phyloP scores from a whole-genome alignment of 2,888 invertebrate species.

The Phytoseiulus persimilis region DNA sequence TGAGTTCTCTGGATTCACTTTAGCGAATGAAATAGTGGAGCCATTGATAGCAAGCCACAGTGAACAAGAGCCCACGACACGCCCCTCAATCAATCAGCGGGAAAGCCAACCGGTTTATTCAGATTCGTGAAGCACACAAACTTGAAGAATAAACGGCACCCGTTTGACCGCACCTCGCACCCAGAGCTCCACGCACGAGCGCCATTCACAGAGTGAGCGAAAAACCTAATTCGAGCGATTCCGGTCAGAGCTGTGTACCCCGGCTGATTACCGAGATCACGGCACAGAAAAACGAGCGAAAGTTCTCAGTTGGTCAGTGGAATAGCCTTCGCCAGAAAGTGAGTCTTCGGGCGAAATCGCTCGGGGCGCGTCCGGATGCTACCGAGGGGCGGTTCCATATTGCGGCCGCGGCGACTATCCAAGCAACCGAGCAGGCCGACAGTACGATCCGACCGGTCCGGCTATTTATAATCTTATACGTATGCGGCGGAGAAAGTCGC shows the following conservation, averaged over 20 bases:
- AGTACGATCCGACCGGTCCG: neutral
- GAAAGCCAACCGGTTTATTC: neutral
- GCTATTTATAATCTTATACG: neutral
- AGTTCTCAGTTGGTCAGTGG: neutral
- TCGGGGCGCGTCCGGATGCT: neutral
- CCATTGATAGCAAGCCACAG: neutral
- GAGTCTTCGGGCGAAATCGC: neutral
- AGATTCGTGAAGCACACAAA: neutral
- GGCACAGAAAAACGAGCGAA: neutral
- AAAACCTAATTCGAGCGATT: neutral
- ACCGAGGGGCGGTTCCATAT: neutral
- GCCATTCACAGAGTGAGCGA: no score
- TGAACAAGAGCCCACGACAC: neutral
- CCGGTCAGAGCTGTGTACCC: neutral
- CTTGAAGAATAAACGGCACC: neutral
- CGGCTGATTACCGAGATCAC: neutral
- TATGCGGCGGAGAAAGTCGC: neutral
- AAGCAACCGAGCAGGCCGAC: neutral
- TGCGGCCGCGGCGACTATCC: neutral
- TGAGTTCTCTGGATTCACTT: no score
- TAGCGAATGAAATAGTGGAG: no score
- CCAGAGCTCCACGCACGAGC: neutral
- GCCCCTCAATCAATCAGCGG: neutral
- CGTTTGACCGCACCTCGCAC: neutral
- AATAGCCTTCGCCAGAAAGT: constrained; percentile 5